phyloP scores from a whole-genome alignment of 2,797 vertebrate species.

The Sylvia borin region DNA sequence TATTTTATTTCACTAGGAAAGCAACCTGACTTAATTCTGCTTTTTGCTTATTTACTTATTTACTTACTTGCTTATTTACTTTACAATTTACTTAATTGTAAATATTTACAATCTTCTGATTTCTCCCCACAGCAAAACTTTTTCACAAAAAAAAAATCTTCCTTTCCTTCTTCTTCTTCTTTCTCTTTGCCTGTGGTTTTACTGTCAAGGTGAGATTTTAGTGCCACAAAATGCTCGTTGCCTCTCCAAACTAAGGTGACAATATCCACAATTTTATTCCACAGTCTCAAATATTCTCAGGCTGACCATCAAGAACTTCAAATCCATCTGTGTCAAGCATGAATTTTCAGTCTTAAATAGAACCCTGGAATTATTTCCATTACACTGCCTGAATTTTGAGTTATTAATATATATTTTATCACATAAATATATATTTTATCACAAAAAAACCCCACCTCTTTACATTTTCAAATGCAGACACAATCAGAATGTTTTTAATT shows the following conservation, averaged over 20 bases:
- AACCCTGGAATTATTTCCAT: background rate
- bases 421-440: background rate
- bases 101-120: background rate
- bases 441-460: background rate
- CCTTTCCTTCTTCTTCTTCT: background rate
- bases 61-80: too few species aligned
- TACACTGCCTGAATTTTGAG: background rate
- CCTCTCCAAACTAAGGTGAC: background rate
- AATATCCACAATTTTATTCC: background rate
- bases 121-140: background rate
- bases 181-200: background rate
- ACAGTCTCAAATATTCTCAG: background rate
- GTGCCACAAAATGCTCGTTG: fast-evolving
- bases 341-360: background rate
- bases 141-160: background rate
- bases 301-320: background rate
- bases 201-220: background rate
- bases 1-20: background rate
- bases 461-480: background rate
- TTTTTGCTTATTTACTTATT: too few species aligned
- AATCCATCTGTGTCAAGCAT: background rate
- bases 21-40: background rate
- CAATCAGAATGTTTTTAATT: background rate
- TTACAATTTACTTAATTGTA: too few species aligned
- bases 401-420: background rate